A percentile compares a stretch with the other conserved stretches of the same genome.
These are phyloP conservation scores for Lomographa bimaculata DNA, from an alignment of 2,888 invertebrate genomes.

Conservation along the genomic window DNA sequence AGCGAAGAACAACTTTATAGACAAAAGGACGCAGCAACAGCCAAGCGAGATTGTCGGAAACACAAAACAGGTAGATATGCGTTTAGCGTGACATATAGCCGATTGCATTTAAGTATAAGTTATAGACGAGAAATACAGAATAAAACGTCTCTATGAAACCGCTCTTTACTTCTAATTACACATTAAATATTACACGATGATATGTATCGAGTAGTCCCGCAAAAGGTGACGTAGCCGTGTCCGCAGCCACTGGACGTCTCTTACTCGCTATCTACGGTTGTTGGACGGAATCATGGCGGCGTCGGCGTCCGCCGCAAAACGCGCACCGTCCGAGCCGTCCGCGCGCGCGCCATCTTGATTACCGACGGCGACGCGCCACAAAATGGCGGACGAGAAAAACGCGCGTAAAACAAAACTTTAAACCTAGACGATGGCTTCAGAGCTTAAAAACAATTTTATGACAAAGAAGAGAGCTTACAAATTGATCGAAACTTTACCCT, in stretches of 20 bases:
- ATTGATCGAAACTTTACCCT: constrained; percentile 36
- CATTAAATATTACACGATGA: constrained; percentile 87
- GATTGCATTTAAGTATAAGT: constrained; percentile 69
- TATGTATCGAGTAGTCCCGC: constrained; percentile 89
- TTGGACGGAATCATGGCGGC: constrained; percentile 84
- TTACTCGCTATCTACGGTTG: constrained; percentile 83
- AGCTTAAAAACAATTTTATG: constrained; percentile 23
- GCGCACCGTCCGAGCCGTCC: constrained; percentile 8
- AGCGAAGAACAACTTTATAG: constrained; percentile 42
- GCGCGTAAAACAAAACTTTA: constrained; percentile 48
- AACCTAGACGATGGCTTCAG: constrained; percentile 42
- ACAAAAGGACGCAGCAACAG: constrained; percentile 47
- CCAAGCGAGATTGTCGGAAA: constrained; percentile 62
- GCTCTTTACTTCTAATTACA: constrained; percentile 80
- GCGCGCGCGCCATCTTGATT: constrained; percentile 30
- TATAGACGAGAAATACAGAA: constrained; percentile 79
- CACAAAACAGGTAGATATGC: constrained; percentile 46
- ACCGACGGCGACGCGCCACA: constrained; percentile 27
- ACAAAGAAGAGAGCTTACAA: constrained; percentile 50
- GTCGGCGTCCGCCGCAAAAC: constrained; percentile 52
- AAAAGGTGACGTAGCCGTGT: constrained; percentile 82
- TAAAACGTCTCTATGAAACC: constrained; percentile 83
- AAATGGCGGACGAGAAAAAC: constrained; percentile 41
- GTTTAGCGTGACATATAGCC: constrained; percentile 78
- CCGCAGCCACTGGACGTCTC: constrained; percentile 83